phyloP scores from a whole-genome alignment of 2,113 vertebrate genomes.

The Lathamus discolor region DNA sequence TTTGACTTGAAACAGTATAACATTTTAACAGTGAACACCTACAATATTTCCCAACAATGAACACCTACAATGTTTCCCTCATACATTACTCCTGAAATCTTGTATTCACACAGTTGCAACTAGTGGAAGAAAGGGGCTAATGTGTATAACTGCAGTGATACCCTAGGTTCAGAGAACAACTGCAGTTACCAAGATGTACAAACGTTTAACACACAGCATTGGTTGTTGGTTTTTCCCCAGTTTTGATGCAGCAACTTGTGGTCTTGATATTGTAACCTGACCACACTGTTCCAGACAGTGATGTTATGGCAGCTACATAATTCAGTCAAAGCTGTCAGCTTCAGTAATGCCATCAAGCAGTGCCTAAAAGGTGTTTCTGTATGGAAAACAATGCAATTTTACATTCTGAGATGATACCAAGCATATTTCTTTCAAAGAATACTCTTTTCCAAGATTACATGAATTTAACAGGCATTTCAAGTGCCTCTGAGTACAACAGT shows the following conservation, averaged over 20 bases:
- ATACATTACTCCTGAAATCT: background rate
- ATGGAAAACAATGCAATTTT: background rate
- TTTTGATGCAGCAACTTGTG: background rate
- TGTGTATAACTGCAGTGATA: background rate
- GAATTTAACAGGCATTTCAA: background rate
- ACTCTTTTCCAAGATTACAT: background rate
- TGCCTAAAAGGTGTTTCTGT: background rate
- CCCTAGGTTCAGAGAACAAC: background rate
- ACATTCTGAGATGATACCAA: background rate
- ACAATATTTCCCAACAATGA: background rate
- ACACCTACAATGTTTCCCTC: background rate
- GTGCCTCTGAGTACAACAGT: background rate
- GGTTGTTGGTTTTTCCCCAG: rapidly evolving
- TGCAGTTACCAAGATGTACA: background rate
- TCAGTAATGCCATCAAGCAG: background rate
- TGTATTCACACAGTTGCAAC: background rate
- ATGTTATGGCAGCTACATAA: background rate
- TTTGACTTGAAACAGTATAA: background rate
- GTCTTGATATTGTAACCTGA: background rate
- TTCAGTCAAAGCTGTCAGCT: background rate
- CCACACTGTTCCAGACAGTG: background rate
- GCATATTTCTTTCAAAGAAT: background rate
- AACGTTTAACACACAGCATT: background rate
- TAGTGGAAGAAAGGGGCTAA: background rate
- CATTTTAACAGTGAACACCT: background rate